Evolutionary conservation across 2,113 vertebrate genomes (phyloP).

Genomic region (Platanista minor): DNA sequence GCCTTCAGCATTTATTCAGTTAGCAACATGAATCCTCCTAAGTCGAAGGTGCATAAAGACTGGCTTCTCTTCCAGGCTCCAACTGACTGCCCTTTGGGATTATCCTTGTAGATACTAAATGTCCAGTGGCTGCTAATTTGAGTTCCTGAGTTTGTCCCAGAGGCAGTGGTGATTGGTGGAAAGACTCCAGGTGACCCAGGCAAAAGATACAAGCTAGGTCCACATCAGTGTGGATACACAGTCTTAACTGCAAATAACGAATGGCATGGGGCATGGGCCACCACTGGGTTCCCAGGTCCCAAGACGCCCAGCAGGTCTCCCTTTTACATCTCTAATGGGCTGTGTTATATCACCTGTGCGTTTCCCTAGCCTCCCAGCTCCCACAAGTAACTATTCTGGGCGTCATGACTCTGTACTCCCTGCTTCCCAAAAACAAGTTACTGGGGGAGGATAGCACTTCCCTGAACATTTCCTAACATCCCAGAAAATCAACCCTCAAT

Average conservation of each 20-base stretch:
- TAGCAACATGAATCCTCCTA: not conserved
- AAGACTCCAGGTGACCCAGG: not conserved
- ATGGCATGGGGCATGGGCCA: fast-evolving
- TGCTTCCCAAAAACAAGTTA: not conserved
- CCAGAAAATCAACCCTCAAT: not conserved
- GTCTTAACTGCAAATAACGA: not conserved
- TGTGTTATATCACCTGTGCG: fast-evolving
- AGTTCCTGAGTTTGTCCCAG: not conserved
- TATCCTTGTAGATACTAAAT: not conserved
- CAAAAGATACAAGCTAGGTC: not conserved
- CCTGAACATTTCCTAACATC: not conserved
- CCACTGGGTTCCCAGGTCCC: not conserved
- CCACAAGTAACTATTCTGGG: not conserved
- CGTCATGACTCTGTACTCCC: fast-evolving
- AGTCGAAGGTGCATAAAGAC: not conserved
- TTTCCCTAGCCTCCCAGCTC: not conserved
- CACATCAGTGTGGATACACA: too few relatives aligned
- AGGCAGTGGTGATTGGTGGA: not conserved
- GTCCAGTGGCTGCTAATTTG: not conserved
- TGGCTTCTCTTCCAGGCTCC: not conserved
- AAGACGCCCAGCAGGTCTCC: not conserved
- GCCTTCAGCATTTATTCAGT: not conserved
- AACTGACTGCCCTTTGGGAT: not conserved
- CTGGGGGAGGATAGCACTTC: not conserved
- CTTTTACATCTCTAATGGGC: fast-evolving